These are phyloP conservation scores for Callitettix versicolor DNA, from an alignment of 1,140 invertebrate species.

Conservation along the genomic window DNA sequence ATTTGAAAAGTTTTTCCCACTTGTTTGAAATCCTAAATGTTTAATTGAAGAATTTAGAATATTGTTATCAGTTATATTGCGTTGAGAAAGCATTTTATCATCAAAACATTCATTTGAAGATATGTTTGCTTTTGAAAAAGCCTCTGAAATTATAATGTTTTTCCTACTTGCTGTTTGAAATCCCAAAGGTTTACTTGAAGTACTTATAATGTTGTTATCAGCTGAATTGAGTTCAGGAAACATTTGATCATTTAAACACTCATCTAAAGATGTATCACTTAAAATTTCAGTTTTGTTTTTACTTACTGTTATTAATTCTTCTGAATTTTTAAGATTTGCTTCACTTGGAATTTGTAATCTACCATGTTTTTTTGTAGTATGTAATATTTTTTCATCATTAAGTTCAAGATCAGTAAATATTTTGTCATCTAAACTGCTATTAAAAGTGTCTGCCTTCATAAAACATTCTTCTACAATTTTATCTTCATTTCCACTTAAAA, in stretches of 20 bases:
- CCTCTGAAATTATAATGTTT: constrained; percentile 29
- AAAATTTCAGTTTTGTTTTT: constrained; percentile 15
- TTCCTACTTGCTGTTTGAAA: constrained; percentile 34
- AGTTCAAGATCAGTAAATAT: constrained; percentile 1
- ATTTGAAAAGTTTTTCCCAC: no score
- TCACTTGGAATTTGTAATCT: constrained; percentile 15
- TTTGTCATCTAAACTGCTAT: constrained; percentile 24
- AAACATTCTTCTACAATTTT: no score
- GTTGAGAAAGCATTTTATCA: neutral
- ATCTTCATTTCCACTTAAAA: no score
- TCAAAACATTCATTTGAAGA: constrained; percentile 26
- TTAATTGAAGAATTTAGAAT: constrained; percentile 26
- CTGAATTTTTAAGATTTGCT: constrained; percentile 19
- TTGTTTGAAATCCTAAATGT: no score
- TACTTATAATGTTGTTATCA: no score
- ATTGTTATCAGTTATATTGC: constrained; percentile 3
- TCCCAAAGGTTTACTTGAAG: no score
- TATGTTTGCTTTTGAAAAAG: constrained; percentile 29
- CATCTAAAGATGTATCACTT: constrained; percentile 20
- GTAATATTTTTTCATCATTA: constrained; percentile 5
- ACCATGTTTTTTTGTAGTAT: no score
- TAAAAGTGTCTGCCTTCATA: constrained; percentile 10
- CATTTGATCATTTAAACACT: no score
- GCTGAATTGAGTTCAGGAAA: no score
- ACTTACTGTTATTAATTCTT: constrained; percentile 29